Evolutionary conservation across 2,888 invertebrate species (phyloP), one percentile per base, ranked within the genome.

Genomic region (Noctua pronuba): DNA sequence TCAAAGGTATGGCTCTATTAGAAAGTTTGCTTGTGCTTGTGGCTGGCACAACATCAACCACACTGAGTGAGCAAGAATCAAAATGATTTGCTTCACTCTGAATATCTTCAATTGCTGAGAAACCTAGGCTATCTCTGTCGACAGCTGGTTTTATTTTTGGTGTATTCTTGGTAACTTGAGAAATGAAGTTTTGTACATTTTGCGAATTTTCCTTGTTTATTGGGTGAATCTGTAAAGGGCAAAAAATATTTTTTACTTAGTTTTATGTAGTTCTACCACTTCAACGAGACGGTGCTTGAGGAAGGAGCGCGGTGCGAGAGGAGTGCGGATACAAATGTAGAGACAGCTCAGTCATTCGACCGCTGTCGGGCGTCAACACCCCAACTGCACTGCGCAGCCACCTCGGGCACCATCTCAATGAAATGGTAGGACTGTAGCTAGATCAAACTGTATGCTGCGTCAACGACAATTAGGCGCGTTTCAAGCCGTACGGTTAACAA

Each of bases 51-150:
- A 31, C 49, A 38, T 80, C 68, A 41, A 28, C 55, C 24, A 60
- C 58, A 31, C 69, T 77, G 11, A 80, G 16, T 13, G 82, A 80
- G 24, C 66, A 67, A 7, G 68, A 46, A 55, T 89, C 88, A n/a
- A 85, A 79, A 21, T 80, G 2, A 55, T 77, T 83, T 28, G 18
- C 31, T 65, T 85, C 73, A 69, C 88, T 90, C 65, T 86, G 84
- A 35, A 93, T 75, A 81, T 93, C 92, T 74, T 91, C 91, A 77
- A 93, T 91, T 31, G 91, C 91, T 60, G 94, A 93, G 65, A 89
- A 90, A 5, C 90, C 92, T 71, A 92, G 55, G 74, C 92, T 93
- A 44, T 84, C 86, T 77, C 82, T 80, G 55, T 86, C 84, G 73
- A 80, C 69, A 16, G 75, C 24, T 52, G 66, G 58, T 78, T 80